A percentile compares a stretch with the other conserved stretches of the same genome.
These are phyloP conservation scores for Chloroceryle aenea DNA, from an alignment of 2,113 vertebrate genomes.

Conservation along the genomic window DNA sequence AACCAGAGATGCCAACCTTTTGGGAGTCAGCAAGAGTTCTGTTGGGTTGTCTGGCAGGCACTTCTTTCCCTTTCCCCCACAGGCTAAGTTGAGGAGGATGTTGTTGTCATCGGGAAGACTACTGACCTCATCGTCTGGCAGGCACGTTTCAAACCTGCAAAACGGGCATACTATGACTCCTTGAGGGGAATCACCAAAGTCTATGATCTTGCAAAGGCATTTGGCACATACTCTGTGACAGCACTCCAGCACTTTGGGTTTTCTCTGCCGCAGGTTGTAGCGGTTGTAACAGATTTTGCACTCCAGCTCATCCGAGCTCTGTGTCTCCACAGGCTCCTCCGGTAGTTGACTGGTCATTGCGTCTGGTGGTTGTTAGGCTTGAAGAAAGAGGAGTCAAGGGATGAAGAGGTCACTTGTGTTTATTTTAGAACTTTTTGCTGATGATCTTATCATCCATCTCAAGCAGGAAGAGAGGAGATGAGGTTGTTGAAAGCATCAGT, in stretches of 20 bases:
- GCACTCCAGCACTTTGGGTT: slow-evolving; percentile 91
- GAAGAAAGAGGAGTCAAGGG: not conserved
- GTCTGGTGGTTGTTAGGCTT: not conserved
- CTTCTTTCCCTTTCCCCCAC: slow-evolving; percentile 82
- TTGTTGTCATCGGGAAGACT: slow-evolving; percentile 91
- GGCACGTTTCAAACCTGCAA: slow-evolving; percentile 87
- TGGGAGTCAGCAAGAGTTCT: slow-evolving; percentile 88
- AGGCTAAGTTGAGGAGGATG: slow-evolving; percentile 84
- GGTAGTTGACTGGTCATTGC: slow-evolving; percentile 80
- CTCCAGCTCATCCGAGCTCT: slow-evolving; percentile 87
- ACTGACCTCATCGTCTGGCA: slow-evolving; percentile 82
- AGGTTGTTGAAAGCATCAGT: not conserved
- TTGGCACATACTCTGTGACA: slow-evolving; percentile 92
- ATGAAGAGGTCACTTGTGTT: not conserved
- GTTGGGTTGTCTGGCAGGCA: slow-evolving; percentile 82
- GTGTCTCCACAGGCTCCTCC: slow-evolving; percentile 72
- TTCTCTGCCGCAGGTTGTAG: slow-evolving; percentile 86
- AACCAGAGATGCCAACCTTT: slow-evolving; percentile 84
- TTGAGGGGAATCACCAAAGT: slow-evolving; percentile 86
- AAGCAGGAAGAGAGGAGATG: not conserved
- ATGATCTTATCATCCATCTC: not conserved
- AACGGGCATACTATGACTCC: slow-evolving; percentile 91
- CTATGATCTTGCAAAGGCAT: slow-evolving; percentile 91
- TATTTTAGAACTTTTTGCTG: not conserved
- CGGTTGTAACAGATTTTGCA: slow-evolving; percentile 96